A percentile compares a stretch with the other conserved stretches of the same genome.
phyloP scores from a whole-genome alignment of 1,140 invertebrate species.

The Tetramorium parvispinum region DNA sequence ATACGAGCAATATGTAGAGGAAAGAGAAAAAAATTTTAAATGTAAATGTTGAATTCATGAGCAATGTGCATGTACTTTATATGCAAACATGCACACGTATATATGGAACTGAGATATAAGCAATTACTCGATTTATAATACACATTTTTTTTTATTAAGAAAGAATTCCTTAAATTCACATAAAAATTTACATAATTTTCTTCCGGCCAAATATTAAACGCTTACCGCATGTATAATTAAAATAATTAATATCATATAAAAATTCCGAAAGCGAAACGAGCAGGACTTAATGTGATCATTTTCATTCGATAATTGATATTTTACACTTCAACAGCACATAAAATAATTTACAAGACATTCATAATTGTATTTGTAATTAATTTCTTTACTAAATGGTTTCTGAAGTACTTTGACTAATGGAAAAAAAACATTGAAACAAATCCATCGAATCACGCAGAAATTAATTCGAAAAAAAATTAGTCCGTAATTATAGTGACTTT shows the following conservation, averaged over 20 bases:
- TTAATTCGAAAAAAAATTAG: background rate
- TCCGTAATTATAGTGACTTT: background rate
- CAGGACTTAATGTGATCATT: background rate
- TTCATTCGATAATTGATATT: conserved; percentile 27
- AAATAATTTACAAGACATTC: background rate
- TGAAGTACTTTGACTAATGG: background rate
- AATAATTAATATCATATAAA: background rate
- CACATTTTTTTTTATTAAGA: background rate
- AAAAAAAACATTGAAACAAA: background rate
- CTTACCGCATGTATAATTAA: background rate
- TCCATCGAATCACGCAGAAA: background rate
- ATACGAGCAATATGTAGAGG: background rate
- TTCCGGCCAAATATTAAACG: background rate
- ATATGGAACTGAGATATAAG: background rate
- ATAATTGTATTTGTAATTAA: conserved; percentile 5
- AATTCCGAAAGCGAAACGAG: background rate
- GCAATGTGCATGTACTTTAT: background rate
- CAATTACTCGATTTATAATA: conserved; percentile 17
- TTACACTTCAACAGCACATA: background rate
- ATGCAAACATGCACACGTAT: background rate
- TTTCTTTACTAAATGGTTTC: background rate
- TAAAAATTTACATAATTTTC: conserved; percentile 32
- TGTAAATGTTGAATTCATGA: background rate
- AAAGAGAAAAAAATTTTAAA: background rate
- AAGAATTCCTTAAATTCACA: background rate